Evolutionary conservation across 2,797 vertebrate genomes (phyloP).

Genomic region (Zalophus californianus): DNA sequence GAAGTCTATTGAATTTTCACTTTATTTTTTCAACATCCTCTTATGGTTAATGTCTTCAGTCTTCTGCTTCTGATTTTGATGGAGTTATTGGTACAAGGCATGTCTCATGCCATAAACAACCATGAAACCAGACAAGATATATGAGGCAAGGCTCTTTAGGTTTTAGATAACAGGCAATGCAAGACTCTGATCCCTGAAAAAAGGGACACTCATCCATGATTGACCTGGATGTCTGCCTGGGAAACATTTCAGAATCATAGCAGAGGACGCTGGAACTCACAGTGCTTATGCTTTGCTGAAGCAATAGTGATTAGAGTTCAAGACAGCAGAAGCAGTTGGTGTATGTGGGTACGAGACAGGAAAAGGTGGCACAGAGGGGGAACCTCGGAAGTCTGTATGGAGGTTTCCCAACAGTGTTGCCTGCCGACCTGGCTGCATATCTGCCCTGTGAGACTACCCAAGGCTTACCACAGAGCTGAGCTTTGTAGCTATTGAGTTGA

Average conservation of each 20-base stretch:
- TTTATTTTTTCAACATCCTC: background rate
- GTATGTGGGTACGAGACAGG: background rate
- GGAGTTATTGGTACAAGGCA: background rate
- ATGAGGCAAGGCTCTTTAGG: background rate
- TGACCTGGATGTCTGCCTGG: background rate
- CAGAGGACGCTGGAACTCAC: background rate
- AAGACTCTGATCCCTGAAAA: background rate
- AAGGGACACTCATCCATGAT: background rate
- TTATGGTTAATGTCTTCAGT: constrained; percentile 6
- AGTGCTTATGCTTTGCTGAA: background rate
- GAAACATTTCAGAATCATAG: background rate
- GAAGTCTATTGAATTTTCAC: background rate
- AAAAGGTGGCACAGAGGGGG: background rate
- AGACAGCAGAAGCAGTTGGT: background rate
- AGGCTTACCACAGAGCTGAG: background rate
- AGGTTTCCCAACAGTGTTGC: background rate
- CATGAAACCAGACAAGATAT: background rate
- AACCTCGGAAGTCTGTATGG: background rate
- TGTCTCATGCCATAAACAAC: background rate
- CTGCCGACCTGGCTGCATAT: background rate
- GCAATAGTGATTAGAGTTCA: background rate
- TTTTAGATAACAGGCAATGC: background rate
- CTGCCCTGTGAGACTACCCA: background rate
- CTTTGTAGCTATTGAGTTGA: background rate
- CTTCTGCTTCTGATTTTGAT: background rate